Conservation (phyloP, 2,797 vertebrate genomes). For the Percopsis omiscomaycus region DNA sequence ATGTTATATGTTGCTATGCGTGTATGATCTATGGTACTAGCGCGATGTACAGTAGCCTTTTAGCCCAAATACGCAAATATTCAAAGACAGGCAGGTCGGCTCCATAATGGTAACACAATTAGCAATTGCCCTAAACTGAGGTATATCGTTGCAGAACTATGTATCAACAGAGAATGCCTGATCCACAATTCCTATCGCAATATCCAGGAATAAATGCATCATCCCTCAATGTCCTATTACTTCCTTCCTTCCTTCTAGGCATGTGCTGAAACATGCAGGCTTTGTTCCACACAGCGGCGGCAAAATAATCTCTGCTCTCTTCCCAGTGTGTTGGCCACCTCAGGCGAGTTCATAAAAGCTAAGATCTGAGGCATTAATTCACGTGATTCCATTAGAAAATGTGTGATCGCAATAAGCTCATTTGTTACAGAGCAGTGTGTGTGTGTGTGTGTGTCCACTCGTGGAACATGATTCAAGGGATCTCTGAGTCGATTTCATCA, state of each 20-base stretch:
- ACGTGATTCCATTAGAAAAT: constrained; percentile 75
- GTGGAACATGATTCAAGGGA: constrained; percentile 66
- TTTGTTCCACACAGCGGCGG: constrained; percentile 59
- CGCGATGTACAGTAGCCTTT: too few species aligned
- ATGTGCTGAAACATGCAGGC: constrained; percentile 69
- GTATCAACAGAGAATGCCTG: constrained; percentile 60
- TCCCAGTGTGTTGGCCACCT: constrained; percentile 68
- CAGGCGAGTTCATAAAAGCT: constrained; percentile 74
- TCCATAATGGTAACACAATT: constrained; percentile 42
- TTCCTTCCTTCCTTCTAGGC: constrained; percentile 64
- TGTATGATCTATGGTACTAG: too few species aligned
- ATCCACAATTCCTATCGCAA: constrained; percentile 50
- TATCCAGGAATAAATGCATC: constrained; percentile 70
- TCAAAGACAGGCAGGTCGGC: constrained; percentile 14
- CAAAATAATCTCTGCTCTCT: constrained; percentile 73
- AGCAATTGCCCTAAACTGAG: constrained; percentile 58
- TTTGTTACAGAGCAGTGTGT: constrained; percentile 52
- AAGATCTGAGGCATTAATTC: constrained; percentile 75
- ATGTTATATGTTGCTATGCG: too few species aligned
- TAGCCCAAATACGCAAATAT: background rate
- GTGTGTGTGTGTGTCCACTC: constrained; percentile 28
- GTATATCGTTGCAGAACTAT: constrained; percentile 40
- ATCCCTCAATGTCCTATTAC: constrained; percentile 69
- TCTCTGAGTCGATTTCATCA: constrained; percentile 65
- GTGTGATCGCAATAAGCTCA: constrained; percentile 67